A percentile compares a stretch with the other conserved stretches of the same genome.
phyloP scores from a whole-genome alignment of 2,888 invertebrate species.

The Chironomus tentans region DNA sequence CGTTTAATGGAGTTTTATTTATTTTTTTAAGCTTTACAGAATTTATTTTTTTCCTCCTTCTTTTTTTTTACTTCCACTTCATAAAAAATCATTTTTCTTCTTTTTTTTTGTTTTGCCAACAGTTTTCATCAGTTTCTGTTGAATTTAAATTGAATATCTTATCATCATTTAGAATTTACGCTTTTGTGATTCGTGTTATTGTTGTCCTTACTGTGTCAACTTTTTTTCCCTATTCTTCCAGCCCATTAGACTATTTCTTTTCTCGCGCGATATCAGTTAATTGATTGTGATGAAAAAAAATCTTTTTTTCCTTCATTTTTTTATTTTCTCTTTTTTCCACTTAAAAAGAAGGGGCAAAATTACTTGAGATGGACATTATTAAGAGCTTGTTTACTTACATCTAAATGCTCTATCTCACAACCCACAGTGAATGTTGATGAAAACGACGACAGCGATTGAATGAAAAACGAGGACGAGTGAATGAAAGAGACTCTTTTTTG shows the following conservation, averaged over 20 bases:
- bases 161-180: constrained; percentile 24
- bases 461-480: not conserved
- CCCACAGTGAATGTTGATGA: not conserved
- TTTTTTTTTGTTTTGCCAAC: not conserved
- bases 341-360: not conserved
- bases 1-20: constrained; percentile 25
- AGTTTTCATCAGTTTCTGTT: constrained; percentile 4
- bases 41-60: not conserved
- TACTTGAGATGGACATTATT: constrained; percentile 20
- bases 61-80: not conserved
- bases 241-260: not conserved
- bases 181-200: constrained; percentile 15
- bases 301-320: constrained; percentile 1
- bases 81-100: constrained; percentile 12
- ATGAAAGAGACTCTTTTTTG: not conserved
- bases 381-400: constrained; percentile 21
- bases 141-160: constrained; percentile 24
- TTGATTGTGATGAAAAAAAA: constrained; percentile 23
- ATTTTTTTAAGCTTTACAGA: constrained; percentile 14
- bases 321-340: not conserved
- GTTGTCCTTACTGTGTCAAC: not conserved
- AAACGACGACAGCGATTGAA: not conserved
- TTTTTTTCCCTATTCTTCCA: not conserved
- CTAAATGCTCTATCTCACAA: not conserved
- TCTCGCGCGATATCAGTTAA: constrained; percentile 11